Evolutionary conservation across 2,888 invertebrate species (phyloP).

Genomic region (Ormyrus thymus): DNA sequence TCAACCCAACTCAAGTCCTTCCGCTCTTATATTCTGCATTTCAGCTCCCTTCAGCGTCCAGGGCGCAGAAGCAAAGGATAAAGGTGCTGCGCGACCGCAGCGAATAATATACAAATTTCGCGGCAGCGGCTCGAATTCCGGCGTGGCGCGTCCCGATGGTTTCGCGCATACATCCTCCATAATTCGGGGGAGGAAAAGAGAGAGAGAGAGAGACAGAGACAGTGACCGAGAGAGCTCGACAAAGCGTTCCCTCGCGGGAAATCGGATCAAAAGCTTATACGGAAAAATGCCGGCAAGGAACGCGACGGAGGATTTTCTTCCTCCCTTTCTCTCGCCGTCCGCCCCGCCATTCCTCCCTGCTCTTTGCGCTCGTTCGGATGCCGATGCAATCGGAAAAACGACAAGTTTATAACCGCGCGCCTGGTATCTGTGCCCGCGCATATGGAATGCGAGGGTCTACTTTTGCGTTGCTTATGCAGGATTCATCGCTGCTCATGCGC

Average conservation of each 20-base stretch:
- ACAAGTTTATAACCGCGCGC: neutral
- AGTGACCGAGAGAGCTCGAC: neutral
- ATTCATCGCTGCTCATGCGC: too few relatives aligned
- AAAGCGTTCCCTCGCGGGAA: slow-evolving; percentile 37
- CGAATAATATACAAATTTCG: slow-evolving; percentile 10
- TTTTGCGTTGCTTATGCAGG: too few relatives aligned
- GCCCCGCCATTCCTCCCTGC: neutral
- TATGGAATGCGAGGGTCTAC: too few relatives aligned
- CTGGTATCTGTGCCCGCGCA: too few relatives aligned
- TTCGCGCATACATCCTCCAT: slow-evolving; percentile 9
- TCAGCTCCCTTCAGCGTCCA: neutral
- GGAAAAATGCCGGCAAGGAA: neutral
- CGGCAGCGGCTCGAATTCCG: neutral
- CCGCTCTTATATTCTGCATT: too few relatives aligned
- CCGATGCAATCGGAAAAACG: slow-evolving; percentile 1
- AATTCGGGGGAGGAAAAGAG: neutral
- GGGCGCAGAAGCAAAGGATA: neutral
- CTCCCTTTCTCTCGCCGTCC: slow-evolving; percentile 11
- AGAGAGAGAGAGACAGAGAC: too few relatives aligned
- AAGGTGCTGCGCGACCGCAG: too few relatives aligned
- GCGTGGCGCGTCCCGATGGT: slow-evolving; percentile 1
- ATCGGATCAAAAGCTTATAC: slow-evolving; percentile 48
- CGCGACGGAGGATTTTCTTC: neutral
- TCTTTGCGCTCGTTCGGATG: neutral
- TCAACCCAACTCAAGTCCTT: too few relatives aligned